Evolutionary conservation across 2,888 invertebrate species (phyloP).

Genomic region (Nymphalis urticae): DNA sequence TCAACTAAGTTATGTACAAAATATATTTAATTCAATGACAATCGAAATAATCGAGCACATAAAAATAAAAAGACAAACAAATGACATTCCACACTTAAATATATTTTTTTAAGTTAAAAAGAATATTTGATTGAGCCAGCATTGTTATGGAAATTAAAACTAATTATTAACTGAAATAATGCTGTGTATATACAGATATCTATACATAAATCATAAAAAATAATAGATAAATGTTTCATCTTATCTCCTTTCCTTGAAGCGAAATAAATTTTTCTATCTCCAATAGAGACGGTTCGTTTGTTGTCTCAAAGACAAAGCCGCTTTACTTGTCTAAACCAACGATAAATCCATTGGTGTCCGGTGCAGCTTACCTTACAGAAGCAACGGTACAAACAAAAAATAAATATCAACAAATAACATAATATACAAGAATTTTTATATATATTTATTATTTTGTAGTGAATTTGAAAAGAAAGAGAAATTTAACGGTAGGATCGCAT

Average conservation of each 20-base stretch:
- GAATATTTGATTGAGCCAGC: too few relatives aligned
- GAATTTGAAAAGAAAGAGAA: too few relatives aligned
- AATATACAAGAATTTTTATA: background rate
- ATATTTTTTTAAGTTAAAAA: too few relatives aligned
- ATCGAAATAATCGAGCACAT: too few relatives aligned
- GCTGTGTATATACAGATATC: too few relatives aligned
- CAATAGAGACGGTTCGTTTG: constrained; percentile 54
- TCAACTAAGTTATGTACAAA: too few relatives aligned
- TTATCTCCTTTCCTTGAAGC: constrained; percentile 8
- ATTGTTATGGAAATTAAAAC: too few relatives aligned
- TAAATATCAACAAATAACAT: constrained; percentile 1
- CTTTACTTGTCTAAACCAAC: constrained; percentile 68
- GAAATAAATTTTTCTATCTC: constrained; percentile 43
- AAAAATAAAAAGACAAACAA: too few relatives aligned
- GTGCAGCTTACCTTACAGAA: constrained; percentile 50
- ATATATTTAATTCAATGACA: too few relatives aligned
- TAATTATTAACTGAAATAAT: too few relatives aligned
- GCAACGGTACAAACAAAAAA: constrained; percentile 6
- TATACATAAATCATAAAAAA: background rate
- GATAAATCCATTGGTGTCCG: constrained; percentile 74
- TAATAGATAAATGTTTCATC: background rate
- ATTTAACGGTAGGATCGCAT: too few relatives aligned
- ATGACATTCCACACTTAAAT: too few relatives aligned
- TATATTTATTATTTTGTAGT: background rate
- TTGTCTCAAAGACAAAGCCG: constrained; percentile 71